Conservation (phyloP, 2,113 vertebrate genomes). For the Periophthalmus modestus region DNA sequence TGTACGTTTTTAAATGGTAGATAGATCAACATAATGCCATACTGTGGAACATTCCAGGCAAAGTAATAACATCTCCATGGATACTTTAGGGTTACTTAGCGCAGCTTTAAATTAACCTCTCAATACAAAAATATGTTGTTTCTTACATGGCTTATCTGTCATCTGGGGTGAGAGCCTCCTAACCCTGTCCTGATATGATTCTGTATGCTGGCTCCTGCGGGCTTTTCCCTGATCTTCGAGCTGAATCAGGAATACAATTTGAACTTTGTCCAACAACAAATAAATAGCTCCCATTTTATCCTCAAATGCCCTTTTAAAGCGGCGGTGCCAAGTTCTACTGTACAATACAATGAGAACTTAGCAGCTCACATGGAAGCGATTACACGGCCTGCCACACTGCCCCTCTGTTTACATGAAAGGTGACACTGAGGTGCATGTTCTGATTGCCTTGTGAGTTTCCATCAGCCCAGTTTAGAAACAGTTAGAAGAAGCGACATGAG, state of each 20-base stretch:
- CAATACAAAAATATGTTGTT: no score
- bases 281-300: not conserved
- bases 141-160: constrained; percentile 1
- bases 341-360: constrained; percentile 17
- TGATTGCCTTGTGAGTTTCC: constrained; percentile 57
- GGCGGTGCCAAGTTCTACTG: constrained; percentile 1
- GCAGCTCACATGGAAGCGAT: constrained; percentile 33
- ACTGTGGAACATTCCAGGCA: no score
- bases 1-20: no score
- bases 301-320: constrained; percentile 13
- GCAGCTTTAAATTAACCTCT: no score
- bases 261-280: not conserved
- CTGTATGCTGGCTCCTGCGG: constrained; percentile 5
- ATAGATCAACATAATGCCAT: no score
- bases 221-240: not conserved
- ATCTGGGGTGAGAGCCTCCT: constrained; percentile 17
- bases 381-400: constrained; percentile 31
- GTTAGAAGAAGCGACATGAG: constrained; percentile 61
- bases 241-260: constrained; percentile 16
- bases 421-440: constrained; percentile 51
- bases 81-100: no score
- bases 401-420: constrained; percentile 69
- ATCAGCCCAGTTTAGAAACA: constrained; percentile 69
- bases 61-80: no score
- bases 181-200: constrained; percentile 31